Base-by-base conservation (phyloP, 2,797 vertebrate species). In the Chelmon rostratus region DNA sequence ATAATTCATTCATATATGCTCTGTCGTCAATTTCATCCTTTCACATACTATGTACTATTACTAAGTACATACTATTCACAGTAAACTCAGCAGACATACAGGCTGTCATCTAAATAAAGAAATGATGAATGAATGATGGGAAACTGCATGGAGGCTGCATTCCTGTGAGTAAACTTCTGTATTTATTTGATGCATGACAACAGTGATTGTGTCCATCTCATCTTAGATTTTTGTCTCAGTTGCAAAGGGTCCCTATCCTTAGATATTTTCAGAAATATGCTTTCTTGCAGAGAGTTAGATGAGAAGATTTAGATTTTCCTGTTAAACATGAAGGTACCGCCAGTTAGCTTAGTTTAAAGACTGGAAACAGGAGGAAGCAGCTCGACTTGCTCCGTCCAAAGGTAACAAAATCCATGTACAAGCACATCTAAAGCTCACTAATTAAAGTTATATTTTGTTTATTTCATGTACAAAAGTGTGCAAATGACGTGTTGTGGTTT, bases 1-100 rank as follows among this genome's bases (percentile, higher is more conserved):
- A 76, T 70, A 50, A 76, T 83, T 73, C 12, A 74, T 62, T 44
- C 28, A 59, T 68, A 54, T 46, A 57, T 49, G 47, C 44, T 78
- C 46, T 53, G 42, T 38, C 50, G 23, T 42, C 66, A 52, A 54
- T 72, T 78, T 72, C 59, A 59, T 67, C 38, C 54, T 67, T 61
- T 82, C 50, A 33, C 37, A n/a, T n/a, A n/a, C n/a, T n/a, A n/a
- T n/a, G n/a, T n/a, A n/a, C n/a, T n/a, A n/a, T n/a, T n/a, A n/a
- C n/a, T n/a, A 68, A 76, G 44, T 8, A 21, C 33, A 53, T 38
- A n/a, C 42, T 58, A 35, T 67, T 38, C 62, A 72, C 33, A 76
- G 69, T 3, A 28, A 50, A 53, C 46, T 65, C 12, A 62, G 63
- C 5, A 38, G 61, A 57, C 47, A 65, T 44, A 25, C 10, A 50